A percentile compares a stretch with the other conserved stretches of the same genome.
These are phyloP conservation scores for Mythimna vitellina DNA, from an alignment of 2,888 invertebrate genomes.

Conservation along the genomic window DNA sequence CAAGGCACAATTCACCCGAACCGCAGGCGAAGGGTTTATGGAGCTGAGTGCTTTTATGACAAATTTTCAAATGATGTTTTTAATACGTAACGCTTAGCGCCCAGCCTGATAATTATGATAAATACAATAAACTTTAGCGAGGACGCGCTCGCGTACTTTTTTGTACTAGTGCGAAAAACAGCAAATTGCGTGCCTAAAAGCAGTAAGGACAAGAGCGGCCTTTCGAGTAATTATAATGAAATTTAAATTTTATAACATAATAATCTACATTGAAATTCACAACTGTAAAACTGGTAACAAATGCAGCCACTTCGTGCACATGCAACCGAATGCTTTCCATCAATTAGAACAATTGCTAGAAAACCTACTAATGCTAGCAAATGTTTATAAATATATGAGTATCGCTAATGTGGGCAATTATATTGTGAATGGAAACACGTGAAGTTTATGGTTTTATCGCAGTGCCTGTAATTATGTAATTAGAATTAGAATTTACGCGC, in stretches of 20 bases:
- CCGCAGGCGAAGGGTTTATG: no score
- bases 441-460: conserved; percentile 54
- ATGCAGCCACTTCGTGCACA: conserved; percentile 64
- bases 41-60: no score
- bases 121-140: no score
- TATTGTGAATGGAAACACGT: conserved; percentile 53
- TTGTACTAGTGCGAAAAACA: no score
- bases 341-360: conserved; percentile 72
- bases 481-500: conserved; percentile 38
- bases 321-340: conserved; percentile 73
- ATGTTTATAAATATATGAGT: conserved; percentile 58
- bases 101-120: no score
- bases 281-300: conserved; percentile 51
- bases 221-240: no score
- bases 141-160: no score
- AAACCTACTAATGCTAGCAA: conserved; percentile 50
- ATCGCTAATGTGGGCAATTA: conserved; percentile 58
- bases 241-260: conserved; percentile 4
- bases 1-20: no score
- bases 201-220: no score
- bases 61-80: no score
- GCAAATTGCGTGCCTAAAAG: no score
- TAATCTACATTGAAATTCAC: conserved; percentile 38
- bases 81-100: no score
- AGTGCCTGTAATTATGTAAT: conserved; percentile 52